A percentile compares a stretch with the other conserved stretches of the same genome.
Conservation (phyloP, 2,113 vertebrate genomes). For the Hippoglossus stenolepis region DNA sequence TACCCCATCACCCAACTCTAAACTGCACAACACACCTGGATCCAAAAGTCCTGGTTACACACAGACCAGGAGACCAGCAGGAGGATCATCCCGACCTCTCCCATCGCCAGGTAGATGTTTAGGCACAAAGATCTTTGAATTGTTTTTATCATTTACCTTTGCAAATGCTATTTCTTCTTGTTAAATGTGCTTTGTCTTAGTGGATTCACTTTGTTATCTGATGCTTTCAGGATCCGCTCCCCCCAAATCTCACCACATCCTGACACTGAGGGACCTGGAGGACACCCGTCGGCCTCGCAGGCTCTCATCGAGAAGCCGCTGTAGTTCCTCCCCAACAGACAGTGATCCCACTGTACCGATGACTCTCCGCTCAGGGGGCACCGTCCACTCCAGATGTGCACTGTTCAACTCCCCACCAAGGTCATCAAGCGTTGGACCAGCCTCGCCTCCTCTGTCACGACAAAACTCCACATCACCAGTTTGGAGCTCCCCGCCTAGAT, state of each 20-base stretch:
- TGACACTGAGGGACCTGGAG: constrained; percentile 88
- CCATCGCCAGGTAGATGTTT: constrained; percentile 87
- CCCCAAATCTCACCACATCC: constrained; percentile 86
- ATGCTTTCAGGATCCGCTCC: constrained; percentile 35
- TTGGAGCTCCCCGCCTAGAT: constrained; percentile 78
- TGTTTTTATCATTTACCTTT: neutral
- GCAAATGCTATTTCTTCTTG: neutral
- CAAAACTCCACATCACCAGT: constrained; percentile 69
- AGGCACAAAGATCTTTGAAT: neutral
- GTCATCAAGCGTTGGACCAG: constrained; percentile 51
- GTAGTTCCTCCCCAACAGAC: constrained; percentile 79
- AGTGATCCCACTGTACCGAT: constrained; percentile 69
- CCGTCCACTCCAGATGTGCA: constrained; percentile 58
- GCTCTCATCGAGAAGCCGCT: constrained; percentile 79
- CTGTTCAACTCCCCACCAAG: constrained; percentile 75
- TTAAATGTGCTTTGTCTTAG: neutral
- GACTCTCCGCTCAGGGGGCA: constrained; percentile 79
- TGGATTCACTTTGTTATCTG: neutral
- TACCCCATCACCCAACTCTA: constrained; percentile 77
- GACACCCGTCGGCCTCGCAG: constrained; percentile 84
- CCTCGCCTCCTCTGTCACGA: constrained; percentile 72
- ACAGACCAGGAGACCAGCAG: constrained; percentile 87
- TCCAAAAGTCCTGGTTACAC: constrained; percentile 86
- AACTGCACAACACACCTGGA: constrained; percentile 80
- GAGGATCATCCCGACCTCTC: constrained; percentile 87